Base-by-base conservation (phyloP, 2,888 invertebrate genomes). In the Ochlodes sylvanus region DNA sequence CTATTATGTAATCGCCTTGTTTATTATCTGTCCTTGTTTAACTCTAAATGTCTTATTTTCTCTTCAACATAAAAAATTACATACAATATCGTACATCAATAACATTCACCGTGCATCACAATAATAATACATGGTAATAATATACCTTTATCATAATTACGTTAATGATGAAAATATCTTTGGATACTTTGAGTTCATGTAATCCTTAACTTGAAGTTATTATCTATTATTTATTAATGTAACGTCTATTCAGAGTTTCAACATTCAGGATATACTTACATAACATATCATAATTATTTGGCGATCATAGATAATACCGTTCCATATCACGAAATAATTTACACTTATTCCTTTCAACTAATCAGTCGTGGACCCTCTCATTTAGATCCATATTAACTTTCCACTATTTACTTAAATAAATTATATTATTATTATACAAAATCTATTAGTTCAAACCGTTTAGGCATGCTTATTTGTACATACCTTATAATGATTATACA, bases 371-470 rank as follows among this genome's bases (percentile, higher is more conserved):
- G 92, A 89, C 83, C 92, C 88, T 83, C 81, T 79, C 85, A 79
- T 79, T 76, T 77, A 88, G 92, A 90, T 87, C 92, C 92, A 90
- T 82, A 88, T 85, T 89, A 89, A 87, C 92, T 83, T 90, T 88
- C 89, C 90, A 83, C 87, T 88, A 87, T 77, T 81, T 84, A 84
- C 81, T 88, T 92, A 90, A 90, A 92, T 91, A 92, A 92, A 92
- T 93, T 89, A 92, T 92, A 92, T 90, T 82, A 90, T 92, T 92
- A 92, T 91, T 82, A 90, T 93, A 92, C 91, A 92, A 92, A 92
- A 92, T 90, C 90, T 90, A 92, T 88, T 86, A 88, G 85, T 63
- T 62, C 41, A 86, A 55, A 67, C 61, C 55, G 55, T 67, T 47
- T 67, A 67, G 58, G 60, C 87, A 80, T 86, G 85, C 82, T 86